Percentiles rank a stretch among this genome's conserved stretches.
phyloP scores from a whole-genome alignment of 2,888 invertebrate species.

The Ramazzottius varieornatus region DNA sequence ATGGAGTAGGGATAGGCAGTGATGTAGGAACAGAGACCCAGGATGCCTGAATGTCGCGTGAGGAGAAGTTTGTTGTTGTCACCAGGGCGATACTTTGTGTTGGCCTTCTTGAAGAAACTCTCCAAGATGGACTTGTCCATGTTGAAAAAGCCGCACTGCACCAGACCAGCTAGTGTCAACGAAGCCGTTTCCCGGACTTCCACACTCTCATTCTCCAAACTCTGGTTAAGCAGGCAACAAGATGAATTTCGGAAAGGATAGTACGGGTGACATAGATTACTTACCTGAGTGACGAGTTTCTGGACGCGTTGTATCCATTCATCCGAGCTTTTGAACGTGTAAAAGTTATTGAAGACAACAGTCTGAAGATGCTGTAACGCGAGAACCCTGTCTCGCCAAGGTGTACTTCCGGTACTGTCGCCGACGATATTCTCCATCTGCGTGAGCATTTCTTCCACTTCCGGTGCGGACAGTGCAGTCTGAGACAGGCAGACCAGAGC shows the following conservation, averaged over 20 bases:
- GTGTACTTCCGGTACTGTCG: conserved; percentile 10
- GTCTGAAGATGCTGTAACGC: conserved; percentile 27
- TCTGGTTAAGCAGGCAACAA: no score
- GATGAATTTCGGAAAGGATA: no score
- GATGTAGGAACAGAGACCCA: conserved; percentile 63
- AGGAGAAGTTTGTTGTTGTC: conserved; percentile 13
- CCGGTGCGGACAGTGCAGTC: conserved; percentile 29
- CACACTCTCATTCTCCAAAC: not conserved
- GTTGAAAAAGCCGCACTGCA: not conserved
- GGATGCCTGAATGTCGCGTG: conserved; percentile 45
- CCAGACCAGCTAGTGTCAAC: not conserved
- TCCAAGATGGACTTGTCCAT: not conserved
- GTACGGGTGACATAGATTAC: no score
- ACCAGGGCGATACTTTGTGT: not conserved
- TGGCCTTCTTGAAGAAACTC: not conserved
- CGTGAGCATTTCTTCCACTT: conserved; percentile 12
- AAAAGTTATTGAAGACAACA: conserved; percentile 30
- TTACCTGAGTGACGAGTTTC: not conserved
- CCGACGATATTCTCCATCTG: not conserved
- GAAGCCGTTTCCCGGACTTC: not conserved
- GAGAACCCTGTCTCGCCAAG: conserved; percentile 29
- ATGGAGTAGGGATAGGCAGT: conserved; percentile 65
- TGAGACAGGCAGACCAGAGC: conserved; percentile 42
- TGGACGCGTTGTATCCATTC: conserved; percentile 19
- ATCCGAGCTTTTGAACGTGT: conserved; percentile 19